Percentiles rank a stretch among this genome's conserved stretches.
Conservation (phyloP, 2,797 vertebrate species). For the Halcyon smyrnensis region DNA sequence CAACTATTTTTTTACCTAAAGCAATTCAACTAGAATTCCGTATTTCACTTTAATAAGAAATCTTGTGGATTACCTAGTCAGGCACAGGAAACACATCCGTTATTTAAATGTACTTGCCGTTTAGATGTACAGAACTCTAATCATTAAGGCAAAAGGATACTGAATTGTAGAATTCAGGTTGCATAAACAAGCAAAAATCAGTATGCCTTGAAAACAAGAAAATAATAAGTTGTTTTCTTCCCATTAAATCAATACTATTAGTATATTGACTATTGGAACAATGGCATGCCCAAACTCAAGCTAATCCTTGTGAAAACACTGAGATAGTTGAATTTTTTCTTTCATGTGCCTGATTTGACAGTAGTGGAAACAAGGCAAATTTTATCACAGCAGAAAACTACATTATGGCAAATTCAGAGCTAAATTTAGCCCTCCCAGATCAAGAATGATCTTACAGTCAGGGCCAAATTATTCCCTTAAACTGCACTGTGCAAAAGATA, state of each 20-base stretch:
- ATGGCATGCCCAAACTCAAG: neutral
- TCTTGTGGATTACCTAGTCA: neutral
- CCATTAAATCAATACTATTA: neutral
- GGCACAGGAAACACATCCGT: neutral
- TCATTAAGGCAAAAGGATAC: neutral
- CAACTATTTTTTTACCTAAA: neutral
- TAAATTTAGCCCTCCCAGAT: conserved; percentile 7
- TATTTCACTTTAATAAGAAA: neutral
- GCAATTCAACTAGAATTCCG: neutral
- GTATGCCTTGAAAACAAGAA: neutral
- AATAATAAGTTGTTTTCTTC: neutral
- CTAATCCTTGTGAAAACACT: neutral
- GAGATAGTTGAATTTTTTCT: neutral
- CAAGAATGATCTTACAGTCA: conserved; percentile 15
- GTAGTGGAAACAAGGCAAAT: neutral
- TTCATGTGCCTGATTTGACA: neutral
- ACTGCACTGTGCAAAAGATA: neutral
- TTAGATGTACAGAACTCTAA: neutral
- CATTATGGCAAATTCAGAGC: neutral
- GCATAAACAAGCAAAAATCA: neutral
- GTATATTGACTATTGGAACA: neutral
- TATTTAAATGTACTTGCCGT: neutral
- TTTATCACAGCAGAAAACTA: neutral
- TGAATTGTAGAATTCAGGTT: neutral
- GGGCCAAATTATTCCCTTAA: conserved; percentile 39